Evolutionary conservation across 2,888 invertebrate species (phyloP).

Genomic region (Cyaniris semiargus): DNA sequence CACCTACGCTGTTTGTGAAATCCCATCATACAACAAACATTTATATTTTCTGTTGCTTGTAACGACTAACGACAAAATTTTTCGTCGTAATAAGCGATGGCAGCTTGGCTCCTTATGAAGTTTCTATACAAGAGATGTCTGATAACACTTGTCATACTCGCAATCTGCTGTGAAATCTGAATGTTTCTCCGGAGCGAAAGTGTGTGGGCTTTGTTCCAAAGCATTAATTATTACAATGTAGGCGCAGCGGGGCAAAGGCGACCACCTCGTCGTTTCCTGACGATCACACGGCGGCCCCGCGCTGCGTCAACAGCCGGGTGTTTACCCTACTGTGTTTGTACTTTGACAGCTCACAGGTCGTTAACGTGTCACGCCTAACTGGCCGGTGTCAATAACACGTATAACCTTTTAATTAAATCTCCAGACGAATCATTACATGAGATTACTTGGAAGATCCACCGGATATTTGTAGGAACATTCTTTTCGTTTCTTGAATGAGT

Average conservation of each 20-base stretch:
- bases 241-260: conserved; percentile 46
- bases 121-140: too few relatives aligned
- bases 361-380: conserved; percentile 74
- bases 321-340: conserved; percentile 67
- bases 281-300: conserved; percentile 64
- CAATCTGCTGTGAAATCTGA: not conserved
- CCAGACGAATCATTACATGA: conserved; percentile 53
- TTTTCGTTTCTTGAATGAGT: conserved; percentile 36
- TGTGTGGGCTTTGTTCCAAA: not conserved
- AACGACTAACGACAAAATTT: too few relatives aligned
- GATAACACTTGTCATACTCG: too few relatives aligned
- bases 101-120: too few relatives aligned
- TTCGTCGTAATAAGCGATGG: too few relatives aligned
- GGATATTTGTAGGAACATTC: conserved; percentile 50
- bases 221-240: conserved; percentile 29
- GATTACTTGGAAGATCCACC: conserved; percentile 45
- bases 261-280: conserved; percentile 57
- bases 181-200: not conserved
- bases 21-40: too few relatives aligned
- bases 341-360: conserved; percentile 79
- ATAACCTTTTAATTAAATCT: conserved; percentile 55
- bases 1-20: too few relatives aligned
- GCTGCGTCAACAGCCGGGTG: conserved; percentile 58
- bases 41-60: too few relatives aligned
- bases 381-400: conserved; percentile 49